These are phyloP conservation scores for Eubucco bourcierii DNA, from an alignment of 2,113 vertebrate species.

Conservation along the genomic window DNA sequence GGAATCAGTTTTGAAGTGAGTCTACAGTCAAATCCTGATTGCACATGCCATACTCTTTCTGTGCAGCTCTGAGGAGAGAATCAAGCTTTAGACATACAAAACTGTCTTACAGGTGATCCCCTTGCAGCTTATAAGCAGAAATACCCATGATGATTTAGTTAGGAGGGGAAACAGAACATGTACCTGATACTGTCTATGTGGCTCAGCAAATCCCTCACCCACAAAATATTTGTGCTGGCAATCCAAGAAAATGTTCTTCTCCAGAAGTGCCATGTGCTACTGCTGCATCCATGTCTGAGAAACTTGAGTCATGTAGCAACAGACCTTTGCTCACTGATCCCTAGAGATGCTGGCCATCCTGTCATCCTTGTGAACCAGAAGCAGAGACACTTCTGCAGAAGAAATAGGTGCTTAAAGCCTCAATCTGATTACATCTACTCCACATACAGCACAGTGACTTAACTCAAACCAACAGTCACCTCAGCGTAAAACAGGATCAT, in stretches of 20 bases:
- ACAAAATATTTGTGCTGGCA: background rate
- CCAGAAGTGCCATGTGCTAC: background rate
- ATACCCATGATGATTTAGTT: background rate
- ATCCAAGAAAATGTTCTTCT: background rate
- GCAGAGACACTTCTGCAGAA: background rate
- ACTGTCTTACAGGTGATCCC: background rate
- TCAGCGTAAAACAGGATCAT: background rate
- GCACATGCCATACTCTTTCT: background rate
- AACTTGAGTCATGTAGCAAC: background rate
- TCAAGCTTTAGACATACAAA: background rate
- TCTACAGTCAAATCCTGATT: background rate
- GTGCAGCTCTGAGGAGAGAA: background rate
- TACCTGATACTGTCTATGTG: background rate
- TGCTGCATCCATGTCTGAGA: background rate
- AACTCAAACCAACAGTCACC: conserved; percentile 5
- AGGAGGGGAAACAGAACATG: background rate
- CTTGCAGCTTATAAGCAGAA: background rate
- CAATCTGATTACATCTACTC: conserved; percentile 22
- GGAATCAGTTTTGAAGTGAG: background rate
- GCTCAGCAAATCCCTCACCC: background rate
- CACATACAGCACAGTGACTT: background rate
- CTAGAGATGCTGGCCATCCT: rapidly evolving
- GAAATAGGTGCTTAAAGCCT: conserved; percentile 30
- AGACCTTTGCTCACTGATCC: background rate
- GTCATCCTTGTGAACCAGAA: background rate